Base-by-base conservation (phyloP, 2,113 vertebrate species). In the Mus spicilegus region DNA sequence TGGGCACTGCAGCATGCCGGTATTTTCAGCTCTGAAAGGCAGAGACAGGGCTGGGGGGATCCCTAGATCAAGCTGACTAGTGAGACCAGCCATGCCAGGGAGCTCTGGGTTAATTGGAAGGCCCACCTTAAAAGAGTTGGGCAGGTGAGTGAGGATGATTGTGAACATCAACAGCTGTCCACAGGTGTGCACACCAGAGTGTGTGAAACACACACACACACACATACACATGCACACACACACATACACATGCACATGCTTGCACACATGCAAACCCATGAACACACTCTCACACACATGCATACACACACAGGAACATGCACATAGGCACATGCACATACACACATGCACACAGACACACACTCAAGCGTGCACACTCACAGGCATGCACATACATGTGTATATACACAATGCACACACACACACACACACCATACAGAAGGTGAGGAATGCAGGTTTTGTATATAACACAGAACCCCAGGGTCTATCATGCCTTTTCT, bases 391-490 rank as follows among this genome's bases (percentile, higher is more conserved):
- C 14, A 17, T 39, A 46, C 24, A 63, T 7, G 26, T 63, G 24
- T 1, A 26, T 5, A 5, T 2, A 33, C 16, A n/a, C 73, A 46
- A n/a, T 36, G n/a, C 36, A n/a, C 2, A 28, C 42, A 30, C 3
- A 17, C 26, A 26, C 11, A 19, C 14, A 54, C 36, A 39, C 11
- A 8, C 22, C 36, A 61, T 20, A 22, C 33, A 0, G 1, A 26
- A 42, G 56, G 6, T 7, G 7, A 61, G 56, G 49, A 13, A 42
- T 36, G 11, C 0, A 24, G 93, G 14, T 16, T 63, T 2, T 24
- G 17, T 28, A 6, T 9, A 4, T 6, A 17, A n/a, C 0, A 9
- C 4, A 6, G 56, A 5, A 61, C 61, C 33, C 36, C 39, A 7
- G 24, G 10, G 12, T 72, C 65, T 86, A 39, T 3, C 1, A 0